A percentile compares a stretch with the other conserved stretches of the same genome.
phyloP scores from a whole-genome alignment of 2,113 vertebrate species.

The Pogonocichla stellata region DNA sequence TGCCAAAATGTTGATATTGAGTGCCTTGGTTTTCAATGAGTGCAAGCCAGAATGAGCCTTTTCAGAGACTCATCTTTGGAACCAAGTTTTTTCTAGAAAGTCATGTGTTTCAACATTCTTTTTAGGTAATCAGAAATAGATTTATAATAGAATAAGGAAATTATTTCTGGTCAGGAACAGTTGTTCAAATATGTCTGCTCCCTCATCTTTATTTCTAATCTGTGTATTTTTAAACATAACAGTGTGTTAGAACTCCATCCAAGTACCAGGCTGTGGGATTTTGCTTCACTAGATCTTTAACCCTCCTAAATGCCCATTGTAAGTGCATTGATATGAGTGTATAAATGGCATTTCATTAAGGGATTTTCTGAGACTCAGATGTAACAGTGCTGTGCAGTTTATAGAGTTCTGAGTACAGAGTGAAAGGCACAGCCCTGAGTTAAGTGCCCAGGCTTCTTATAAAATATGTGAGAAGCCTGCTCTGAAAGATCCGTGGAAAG shows the following conservation, averaged over 20 bases:
- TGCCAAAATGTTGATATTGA: constrained; percentile 75
- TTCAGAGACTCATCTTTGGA: constrained; percentile 57
- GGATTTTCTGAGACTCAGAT: neutral
- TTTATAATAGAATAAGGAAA: constrained; percentile 59
- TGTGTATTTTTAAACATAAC: neutral
- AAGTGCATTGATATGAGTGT: neutral
- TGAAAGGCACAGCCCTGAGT: neutral
- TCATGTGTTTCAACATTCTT: constrained; percentile 55
- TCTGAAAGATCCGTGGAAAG: neutral
- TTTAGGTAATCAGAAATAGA: constrained; percentile 53
- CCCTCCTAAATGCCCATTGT: neutral
- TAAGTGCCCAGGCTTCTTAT: neutral
- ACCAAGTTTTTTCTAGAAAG: constrained; percentile 58
- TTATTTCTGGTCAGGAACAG: neutral
- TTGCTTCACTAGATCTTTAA: neutral
- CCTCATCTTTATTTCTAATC: constrained; percentile 1
- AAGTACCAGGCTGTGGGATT: neutral
- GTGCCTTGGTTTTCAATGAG: constrained; percentile 56
- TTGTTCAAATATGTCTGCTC: neutral
- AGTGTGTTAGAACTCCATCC: neutral
- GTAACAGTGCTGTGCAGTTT: neutral
- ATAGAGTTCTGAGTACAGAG: neutral
- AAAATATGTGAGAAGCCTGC: neutral
- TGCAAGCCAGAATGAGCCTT: constrained; percentile 45
- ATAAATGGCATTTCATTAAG: neutral